Evolutionary conservation across 2,113 vertebrate species (phyloP).

Genomic region (Opisthocomus hoazin): DNA sequence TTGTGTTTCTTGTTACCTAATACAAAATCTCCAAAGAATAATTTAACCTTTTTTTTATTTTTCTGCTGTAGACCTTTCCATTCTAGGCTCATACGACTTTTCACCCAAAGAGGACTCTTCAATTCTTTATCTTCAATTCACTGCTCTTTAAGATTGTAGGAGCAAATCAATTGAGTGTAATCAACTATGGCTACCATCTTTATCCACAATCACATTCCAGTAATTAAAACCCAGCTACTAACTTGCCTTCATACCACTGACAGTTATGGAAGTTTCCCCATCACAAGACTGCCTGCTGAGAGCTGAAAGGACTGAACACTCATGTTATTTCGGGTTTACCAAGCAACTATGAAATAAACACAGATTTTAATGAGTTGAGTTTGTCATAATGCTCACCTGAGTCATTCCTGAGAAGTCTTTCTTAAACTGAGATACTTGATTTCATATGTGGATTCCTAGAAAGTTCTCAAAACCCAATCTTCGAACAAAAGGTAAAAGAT

Average conservation of each 20-base stretch:
- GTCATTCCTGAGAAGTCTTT: neutral
- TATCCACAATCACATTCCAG: neutral
- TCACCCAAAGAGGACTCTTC: neutral
- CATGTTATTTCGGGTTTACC: neutral
- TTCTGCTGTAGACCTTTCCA: neutral
- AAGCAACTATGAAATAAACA: neutral
- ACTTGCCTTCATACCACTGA: neutral
- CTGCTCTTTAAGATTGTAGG: neutral
- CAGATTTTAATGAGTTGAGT: neutral
- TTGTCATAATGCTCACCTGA: neutral
- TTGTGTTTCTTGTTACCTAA: neutral
- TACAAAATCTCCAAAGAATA: neutral
- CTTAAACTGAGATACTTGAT: neutral
- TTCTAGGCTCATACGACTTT: neutral
- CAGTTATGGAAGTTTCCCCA: neutral
- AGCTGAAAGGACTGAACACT: neutral
- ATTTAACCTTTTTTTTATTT: neutral
- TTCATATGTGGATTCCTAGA: neutral
- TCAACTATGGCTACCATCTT: neutral
- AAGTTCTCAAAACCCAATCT: neutral
- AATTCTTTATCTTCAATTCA: neutral
- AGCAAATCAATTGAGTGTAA: neutral
- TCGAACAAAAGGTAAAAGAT: neutral
- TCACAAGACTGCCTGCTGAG: neutral
- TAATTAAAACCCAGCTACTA: neutral